phyloP scores from a whole-genome alignment of 23 tunicate species.

The Corella eumyota region DNA sequence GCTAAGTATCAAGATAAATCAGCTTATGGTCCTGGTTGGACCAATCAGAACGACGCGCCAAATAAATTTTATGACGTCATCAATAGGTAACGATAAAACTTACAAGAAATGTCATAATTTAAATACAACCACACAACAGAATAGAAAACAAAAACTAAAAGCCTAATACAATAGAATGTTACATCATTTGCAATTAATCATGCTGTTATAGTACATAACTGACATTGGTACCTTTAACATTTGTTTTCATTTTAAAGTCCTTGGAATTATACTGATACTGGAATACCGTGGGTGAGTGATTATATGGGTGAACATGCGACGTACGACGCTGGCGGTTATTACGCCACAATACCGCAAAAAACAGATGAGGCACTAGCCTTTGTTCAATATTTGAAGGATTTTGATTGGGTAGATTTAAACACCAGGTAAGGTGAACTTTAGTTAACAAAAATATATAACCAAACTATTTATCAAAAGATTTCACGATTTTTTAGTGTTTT shows the following conservation, averaged over 20 bases:
- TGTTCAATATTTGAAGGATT: too few relatives aligned
- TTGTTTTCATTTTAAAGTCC: slow-evolving; percentile 12
- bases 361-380: slow-evolving; percentile 1
- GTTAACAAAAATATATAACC: too few relatives aligned
- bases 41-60: not conserved
- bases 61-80: not conserved
- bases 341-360: slow-evolving; percentile 16
- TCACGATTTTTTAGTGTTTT: too few relatives aligned
- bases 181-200: too few relatives aligned
- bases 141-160: too few relatives aligned
- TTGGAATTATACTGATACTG: slow-evolving; percentile 16
- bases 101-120: too few relatives aligned
- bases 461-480: too few relatives aligned
- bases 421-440: too few relatives aligned
- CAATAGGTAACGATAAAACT: not conserved
- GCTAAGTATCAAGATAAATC: not conserved
- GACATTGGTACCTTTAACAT: too few relatives aligned
- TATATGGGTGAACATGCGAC: slow-evolving; percentile 40
- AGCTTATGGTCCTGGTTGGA: slow-evolving; percentile 4
- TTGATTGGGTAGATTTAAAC: not conserved
- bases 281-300: slow-evolving; percentile 12
- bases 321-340: slow-evolving; percentile 45
- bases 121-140: too few relatives aligned
- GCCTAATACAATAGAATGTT: too few relatives aligned
- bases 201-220: too few relatives aligned